These are phyloP conservation scores for Pachyuromys duprasi DNA, from an alignment of 2,797 vertebrate species.

Conservation along the genomic window DNA sequence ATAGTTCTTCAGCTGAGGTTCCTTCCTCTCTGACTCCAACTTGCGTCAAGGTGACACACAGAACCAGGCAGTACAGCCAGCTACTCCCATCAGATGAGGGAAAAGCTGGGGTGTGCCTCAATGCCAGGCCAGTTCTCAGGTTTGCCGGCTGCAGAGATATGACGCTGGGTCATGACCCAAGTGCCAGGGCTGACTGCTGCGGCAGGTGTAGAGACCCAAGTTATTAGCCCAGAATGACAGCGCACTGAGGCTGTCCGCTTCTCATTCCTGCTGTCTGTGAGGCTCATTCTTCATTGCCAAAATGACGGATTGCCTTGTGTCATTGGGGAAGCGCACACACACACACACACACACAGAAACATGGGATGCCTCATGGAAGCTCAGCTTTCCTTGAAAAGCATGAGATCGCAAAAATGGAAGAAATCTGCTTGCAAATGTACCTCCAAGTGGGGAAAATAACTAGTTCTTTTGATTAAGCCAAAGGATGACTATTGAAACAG, in stretches of 20 bases:
- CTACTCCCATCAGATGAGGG: not conserved
- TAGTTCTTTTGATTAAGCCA: slow-evolving; percentile 37
- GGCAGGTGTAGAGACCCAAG: not conserved
- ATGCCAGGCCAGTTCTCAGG: not conserved
- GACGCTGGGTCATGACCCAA: not conserved
- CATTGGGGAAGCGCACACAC: not conserved
- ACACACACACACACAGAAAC: not conserved
- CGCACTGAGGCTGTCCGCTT: slow-evolving; percentile 53
- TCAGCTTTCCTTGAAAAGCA: not conserved
- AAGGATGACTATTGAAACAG: not conserved
- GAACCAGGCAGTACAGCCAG: not conserved
- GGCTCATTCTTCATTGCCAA: slow-evolving; percentile 70
- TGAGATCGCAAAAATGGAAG: not conserved
- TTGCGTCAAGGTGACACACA: not conserved
- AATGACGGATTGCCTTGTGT: slow-evolving; percentile 62
- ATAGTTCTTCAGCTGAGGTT: not conserved
- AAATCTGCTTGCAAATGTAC: not conserved
- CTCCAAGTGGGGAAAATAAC: not conserved
- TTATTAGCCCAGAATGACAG: slow-evolving; percentile 44
- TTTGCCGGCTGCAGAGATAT: not conserved
- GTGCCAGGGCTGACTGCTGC: not conserved
- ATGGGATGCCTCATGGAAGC: not conserved
- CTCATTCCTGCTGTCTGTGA: not conserved
- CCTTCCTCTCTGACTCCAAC: not conserved
- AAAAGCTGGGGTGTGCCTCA: not conserved